Percentiles rank a stretch among this genome's conserved stretches.
phyloP scores from a whole-genome alignment of 2,113 vertebrate genomes.

The Grus americana region DNA sequence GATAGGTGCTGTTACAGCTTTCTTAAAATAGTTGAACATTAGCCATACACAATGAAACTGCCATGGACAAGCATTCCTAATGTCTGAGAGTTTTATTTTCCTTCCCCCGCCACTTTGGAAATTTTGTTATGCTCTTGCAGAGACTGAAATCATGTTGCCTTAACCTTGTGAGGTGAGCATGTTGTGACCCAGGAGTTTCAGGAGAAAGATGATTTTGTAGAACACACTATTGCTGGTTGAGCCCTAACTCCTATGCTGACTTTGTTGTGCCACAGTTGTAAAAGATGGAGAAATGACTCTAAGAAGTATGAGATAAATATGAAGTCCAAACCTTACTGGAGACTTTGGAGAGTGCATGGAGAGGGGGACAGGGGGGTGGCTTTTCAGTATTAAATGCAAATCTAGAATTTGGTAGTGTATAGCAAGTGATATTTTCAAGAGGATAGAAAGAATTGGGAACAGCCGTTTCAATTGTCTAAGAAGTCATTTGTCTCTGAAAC shows the following conservation, averaged over 20 bases:
- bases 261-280: neutral
- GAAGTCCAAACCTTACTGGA: neutral
- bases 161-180: neutral
- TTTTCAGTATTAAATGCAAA: neutral
- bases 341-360: neutral
- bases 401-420: neutral
- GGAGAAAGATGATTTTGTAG: neutral
- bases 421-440: neutral
- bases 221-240: neutral
- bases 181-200: neutral
- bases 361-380: too few relatives aligned
- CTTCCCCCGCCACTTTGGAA: neutral
- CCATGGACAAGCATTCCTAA: neutral
- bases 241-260: neutral
- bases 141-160: accelerated
- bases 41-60: neutral
- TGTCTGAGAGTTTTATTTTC: neutral
- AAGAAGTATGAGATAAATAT: neutral
- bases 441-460: neutral
- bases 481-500: neutral
- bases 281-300: neutral
- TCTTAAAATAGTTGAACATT: neutral
- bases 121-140: neutral
- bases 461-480: neutral
- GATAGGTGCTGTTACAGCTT: neutral